Conservation (phyloP, 2,113 vertebrate species). For the Oriolus oriolus region DNA sequence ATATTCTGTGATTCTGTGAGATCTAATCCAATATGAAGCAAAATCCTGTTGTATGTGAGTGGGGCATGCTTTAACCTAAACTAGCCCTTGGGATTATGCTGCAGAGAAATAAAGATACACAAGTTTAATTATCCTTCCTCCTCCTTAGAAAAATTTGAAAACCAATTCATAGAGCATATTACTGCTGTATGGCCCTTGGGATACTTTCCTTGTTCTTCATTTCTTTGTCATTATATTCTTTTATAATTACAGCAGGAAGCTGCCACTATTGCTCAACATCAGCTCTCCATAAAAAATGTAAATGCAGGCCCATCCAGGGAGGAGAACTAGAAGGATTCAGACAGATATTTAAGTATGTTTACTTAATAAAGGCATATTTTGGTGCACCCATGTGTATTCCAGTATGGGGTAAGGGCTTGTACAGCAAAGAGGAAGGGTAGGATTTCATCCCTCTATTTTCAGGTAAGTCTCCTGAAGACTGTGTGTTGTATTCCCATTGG, state of each 20-base stretch:
- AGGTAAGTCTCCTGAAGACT: not conserved
- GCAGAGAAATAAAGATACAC: not conserved
- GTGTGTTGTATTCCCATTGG: not conserved
- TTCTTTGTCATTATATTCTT: not conserved
- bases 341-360: not conserved
- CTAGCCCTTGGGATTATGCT: not conserved
- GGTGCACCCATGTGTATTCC: not conserved
- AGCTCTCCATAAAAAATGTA: not conserved
- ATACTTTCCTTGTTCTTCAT: not conserved
- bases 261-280: not conserved
- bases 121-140: not conserved
- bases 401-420: not conserved
- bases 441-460: not conserved
- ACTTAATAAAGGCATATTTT: not conserved
- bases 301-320: not conserved
- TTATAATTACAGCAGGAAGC: not conserved
- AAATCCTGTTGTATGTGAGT: not conserved
- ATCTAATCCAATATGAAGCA: not conserved
- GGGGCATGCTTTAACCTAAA: not conserved
- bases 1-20: not conserved
- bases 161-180: not conserved
- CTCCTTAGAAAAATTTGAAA: not conserved
- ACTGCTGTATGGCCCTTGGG: accelerated
- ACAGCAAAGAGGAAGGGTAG: not conserved
- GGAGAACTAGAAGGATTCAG: not conserved